Base-by-base conservation (phyloP, 2,888 invertebrate genomes). In the Dendrolimus houi region DNA sequence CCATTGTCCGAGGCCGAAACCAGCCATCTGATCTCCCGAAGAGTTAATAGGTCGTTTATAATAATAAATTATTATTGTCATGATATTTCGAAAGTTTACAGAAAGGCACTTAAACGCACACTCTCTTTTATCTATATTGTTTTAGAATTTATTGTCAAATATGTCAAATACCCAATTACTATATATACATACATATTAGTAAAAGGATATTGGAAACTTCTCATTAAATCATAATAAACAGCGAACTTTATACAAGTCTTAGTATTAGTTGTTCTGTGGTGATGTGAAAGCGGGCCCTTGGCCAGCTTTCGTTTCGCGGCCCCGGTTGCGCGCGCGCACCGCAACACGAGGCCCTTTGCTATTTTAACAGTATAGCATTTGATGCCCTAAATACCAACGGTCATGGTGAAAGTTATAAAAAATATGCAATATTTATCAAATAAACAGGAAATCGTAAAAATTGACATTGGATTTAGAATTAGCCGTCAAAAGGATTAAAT, bases 211-310 rank as follows among this genome's bases (percentile, higher is more conserved):
- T 29, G 6, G 29, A 29, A 29, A 29, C 29, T 17, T 29, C 29
- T 29, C 29, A 29, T 29, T 29, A 57, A 54, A 57, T 14, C 41
- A 55, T 57, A 56, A 58, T 54, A 52, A 42, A 41, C 53, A 54
- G 29, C 29, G 29, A 53, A n/a, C 55, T 55, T 56, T 60, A 56
- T 54, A 60, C 55, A 57, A 47, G 56, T 53, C 59, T 57, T 59
- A 62, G 41, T 53, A 60, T 57, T 59, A 62, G 41, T 60, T 7
- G 8, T 47, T 64, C 64, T 52, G 56, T 55, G 55, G 55, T 54
- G 52, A 66, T 69, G 72, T 70, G 77, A 76, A 75, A 72, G 71
- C 64, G 65, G 65, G 69, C 68, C 71, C 65, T 68, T 60, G 55
- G 58, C 59, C 66, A 66, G 69, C 71, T 79, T 76, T 79, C 76